Conservation (phyloP, 2,888 invertebrate genomes). For the Dromius quadrimaculatus region DNA sequence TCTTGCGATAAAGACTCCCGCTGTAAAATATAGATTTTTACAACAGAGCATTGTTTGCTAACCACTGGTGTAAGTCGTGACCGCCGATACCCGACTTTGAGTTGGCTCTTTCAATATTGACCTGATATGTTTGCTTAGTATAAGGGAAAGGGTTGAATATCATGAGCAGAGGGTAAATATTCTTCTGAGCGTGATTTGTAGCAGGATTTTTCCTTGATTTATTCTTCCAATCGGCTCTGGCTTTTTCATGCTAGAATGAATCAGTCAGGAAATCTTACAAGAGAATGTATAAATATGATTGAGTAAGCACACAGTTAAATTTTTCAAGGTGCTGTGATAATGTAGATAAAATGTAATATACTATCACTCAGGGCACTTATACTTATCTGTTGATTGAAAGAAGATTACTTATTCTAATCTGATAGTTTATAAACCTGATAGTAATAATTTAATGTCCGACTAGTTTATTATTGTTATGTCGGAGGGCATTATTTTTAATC, state of each 20-base stretch:
- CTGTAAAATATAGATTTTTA: slow-evolving; percentile 24
- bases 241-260: not conserved
- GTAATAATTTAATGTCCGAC: too few relatives aligned
- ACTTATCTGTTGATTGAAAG: too few relatives aligned
- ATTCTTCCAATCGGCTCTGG: not conserved
- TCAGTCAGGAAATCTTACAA: too few relatives aligned
- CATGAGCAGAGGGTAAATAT: slow-evolving; percentile 18
- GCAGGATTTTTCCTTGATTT: slow-evolving; percentile 18
- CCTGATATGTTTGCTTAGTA: slow-evolving; percentile 47
- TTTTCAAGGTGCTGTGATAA: too few relatives aligned
- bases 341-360: too few relatives aligned
- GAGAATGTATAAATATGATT: too few relatives aligned
- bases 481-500: too few relatives aligned
- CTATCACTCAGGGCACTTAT: too few relatives aligned
- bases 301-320: too few relatives aligned
- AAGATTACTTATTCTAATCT: too few relatives aligned
- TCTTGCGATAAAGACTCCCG: not conserved
- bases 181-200: slow-evolving; percentile 16
- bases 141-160: slow-evolving; percentile 30
- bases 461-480: too few relatives aligned
- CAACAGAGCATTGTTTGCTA: slow-evolving; percentile 14
- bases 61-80: slow-evolving; percentile 20
- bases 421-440: too few relatives aligned
- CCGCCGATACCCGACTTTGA: not conserved
- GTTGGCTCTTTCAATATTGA: slow-evolving; percentile 42